phyloP scores from a whole-genome alignment of 2,888 invertebrate species.

The Imbricaverruca yamaguchii region DNA sequence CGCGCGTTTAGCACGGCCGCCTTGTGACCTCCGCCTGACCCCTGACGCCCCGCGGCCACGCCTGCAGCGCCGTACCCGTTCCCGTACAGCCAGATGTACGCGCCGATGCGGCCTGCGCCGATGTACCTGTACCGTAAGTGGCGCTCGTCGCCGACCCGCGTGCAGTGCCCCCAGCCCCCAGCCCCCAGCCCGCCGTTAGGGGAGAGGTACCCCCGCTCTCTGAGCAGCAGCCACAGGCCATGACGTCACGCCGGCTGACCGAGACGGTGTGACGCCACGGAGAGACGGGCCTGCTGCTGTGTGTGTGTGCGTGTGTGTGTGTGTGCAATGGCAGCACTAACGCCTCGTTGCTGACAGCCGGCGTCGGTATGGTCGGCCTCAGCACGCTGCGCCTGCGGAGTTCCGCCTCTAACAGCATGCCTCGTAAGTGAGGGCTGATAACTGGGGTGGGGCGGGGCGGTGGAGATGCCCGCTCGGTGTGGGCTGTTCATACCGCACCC shows the following conservation, averaged over 20 bases:
- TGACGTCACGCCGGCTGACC: no score
- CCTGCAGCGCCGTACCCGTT: background rate
- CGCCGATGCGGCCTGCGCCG: background rate
- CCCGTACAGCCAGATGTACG: background rate
- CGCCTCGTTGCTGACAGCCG: background rate
- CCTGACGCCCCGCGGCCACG: background rate
- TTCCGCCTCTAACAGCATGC: conserved; percentile 15
- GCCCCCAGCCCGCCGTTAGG: no score
- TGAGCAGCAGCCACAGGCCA: no score
- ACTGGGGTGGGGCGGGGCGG: background rate
- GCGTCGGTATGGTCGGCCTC: conserved; percentile 9
- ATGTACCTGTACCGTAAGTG: background rate
- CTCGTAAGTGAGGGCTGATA: background rate
- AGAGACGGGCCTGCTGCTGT: no score
- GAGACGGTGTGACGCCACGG: no score
- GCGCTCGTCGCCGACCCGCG: background rate
- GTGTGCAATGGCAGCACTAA: background rate
- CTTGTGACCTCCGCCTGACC: background rate
- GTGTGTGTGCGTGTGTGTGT: no score
- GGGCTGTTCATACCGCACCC: no score
- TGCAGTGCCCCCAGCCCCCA: background rate
- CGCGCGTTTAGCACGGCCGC: no score
- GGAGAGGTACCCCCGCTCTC: no score
- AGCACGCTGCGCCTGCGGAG: conserved; percentile 19
- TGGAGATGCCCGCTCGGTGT: background rate